A percentile compares a stretch with the other conserved stretches of the same genome.
These are phyloP conservation scores for Poeciliopsis gracilis DNA, from an alignment of 2,797 vertebrate species.

Conservation along the genomic window DNA sequence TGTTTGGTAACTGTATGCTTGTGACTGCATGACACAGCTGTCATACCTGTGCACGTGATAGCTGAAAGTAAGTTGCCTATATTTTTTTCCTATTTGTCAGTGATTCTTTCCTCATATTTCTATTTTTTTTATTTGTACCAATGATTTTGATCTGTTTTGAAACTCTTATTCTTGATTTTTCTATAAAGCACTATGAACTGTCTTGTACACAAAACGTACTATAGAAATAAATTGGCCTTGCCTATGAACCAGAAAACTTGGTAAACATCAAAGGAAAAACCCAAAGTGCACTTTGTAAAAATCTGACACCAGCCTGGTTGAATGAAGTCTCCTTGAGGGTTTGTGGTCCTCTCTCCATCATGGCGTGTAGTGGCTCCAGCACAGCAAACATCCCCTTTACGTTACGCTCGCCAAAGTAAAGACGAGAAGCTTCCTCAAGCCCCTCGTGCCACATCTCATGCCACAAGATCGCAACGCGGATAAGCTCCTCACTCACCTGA, in stretches of 20 bases:
- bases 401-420: constrained; percentile 97
- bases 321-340: constrained; percentile 99
- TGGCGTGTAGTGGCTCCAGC: constrained; percentile 95
- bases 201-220: too few relatives aligned
- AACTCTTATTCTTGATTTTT: too few relatives aligned
- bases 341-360: constrained; percentile 99
- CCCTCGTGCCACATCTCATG: constrained; percentile 99
- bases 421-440: constrained; percentile 94
- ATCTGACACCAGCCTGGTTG: constrained; percentile 87
- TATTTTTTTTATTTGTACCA: too few relatives aligned
- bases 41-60: too few relatives aligned
- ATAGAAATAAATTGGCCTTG: too few relatives aligned
- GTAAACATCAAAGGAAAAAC: neutral
- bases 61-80: too few relatives aligned
- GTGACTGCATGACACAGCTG: too few relatives aligned
- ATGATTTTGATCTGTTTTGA: too few relatives aligned
- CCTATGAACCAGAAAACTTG: neutral
- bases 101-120: too few relatives aligned
- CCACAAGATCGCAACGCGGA: constrained; percentile 97
- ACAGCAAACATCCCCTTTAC: constrained; percentile 99
- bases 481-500: constrained; percentile 98
- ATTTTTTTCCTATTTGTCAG: too few relatives aligned
- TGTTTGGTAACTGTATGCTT: too few relatives aligned
- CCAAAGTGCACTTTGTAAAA: neutral
- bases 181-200: too few relatives aligned